A percentile compares a stretch with the other conserved stretches of the same genome.
phyloP scores from a whole-genome alignment of 2,113 vertebrate genomes.

The Hippoglossus stenolepis region DNA sequence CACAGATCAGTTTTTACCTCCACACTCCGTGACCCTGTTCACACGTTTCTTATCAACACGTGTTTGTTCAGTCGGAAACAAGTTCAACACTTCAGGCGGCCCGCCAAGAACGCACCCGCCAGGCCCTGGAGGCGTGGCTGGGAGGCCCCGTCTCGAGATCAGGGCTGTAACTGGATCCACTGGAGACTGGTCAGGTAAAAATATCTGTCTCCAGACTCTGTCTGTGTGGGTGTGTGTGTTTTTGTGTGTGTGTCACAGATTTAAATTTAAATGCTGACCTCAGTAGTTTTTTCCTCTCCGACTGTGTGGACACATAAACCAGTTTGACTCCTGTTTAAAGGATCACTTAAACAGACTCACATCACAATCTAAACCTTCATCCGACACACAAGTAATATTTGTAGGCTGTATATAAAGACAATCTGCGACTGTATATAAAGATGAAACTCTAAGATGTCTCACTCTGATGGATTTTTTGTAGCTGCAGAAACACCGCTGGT shows the following conservation, averaged over 20 bases:
- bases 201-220: conserved; percentile 19
- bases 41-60: conserved; percentile 12
- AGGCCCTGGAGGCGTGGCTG: conserved; percentile 28
- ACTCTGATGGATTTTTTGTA: too few relatives aligned
- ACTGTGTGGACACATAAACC: too few relatives aligned
- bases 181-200: conserved; percentile 52
- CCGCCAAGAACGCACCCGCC: background rate
- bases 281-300: too few relatives aligned
- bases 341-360: too few relatives aligned
- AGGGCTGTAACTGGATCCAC: conserved; percentile 36
- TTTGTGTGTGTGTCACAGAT: background rate
- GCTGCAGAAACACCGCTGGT: too few relatives aligned
- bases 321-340: too few relatives aligned
- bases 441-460: too few relatives aligned
- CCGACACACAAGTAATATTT: too few relatives aligned
- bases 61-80: conserved; percentile 17
- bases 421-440: too few relatives aligned
- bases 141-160: conserved; percentile 10
- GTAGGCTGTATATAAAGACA: too few relatives aligned
- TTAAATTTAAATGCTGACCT: too few relatives aligned
- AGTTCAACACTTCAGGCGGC: background rate
- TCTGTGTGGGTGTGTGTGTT: background rate
- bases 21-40: background rate
- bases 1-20: background rate
- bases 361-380: too few relatives aligned